Base-by-base conservation (phyloP, 2,113 vertebrate species). In the Ochotona princeps region DNA sequence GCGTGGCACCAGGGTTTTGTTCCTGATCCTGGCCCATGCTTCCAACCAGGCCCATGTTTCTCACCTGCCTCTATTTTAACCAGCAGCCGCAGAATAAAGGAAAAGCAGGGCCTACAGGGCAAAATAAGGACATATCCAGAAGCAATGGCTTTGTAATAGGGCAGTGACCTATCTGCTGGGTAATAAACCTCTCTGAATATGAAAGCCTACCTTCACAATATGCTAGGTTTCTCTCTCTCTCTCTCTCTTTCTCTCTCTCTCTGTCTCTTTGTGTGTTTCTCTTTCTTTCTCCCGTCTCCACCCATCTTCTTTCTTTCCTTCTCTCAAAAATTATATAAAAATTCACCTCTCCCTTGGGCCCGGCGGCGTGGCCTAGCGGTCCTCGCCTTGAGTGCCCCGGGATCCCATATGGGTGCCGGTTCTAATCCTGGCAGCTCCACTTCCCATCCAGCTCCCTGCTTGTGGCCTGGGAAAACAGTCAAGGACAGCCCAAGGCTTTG, bases 41-140 rank as follows among this genome's bases (percentile, higher is more conserved):
- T 91, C n/a, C 75, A 20, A 87, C 4, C 10, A 38, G 17, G 74
- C 26, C 30, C 57, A 65, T 17, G 28, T 30, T 79, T 84, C 51
- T 21, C 38, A 70, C 18, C 32, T 32, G 76, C 8, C 6, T 78
- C 13, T 67, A 44, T 57, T 75, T 63, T 7, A n/a, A n/a, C 86
- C 82, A 57, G 13, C n/a, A 89, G 30, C 26, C 44, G 80, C 8
- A 44, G 28, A 76, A 30, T 54, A 66, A 81, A 74, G 7, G 25
- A 28, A 1, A 67, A 69, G 51, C 47, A 66, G 66, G 17, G 28
- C 14, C 25, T 17, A 17, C 18, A 13, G 57, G 80, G 76, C 17
- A 89, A 25, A 18, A 74, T 79, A 79, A 74, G 18, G n/a, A 73
- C 28, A 73, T 76, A 76, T 17, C 20, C 51, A 91, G 73, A 93